phyloP scores from a whole-genome alignment of 2,797 vertebrate species.

The Kryptopterus vitreolus region DNA sequence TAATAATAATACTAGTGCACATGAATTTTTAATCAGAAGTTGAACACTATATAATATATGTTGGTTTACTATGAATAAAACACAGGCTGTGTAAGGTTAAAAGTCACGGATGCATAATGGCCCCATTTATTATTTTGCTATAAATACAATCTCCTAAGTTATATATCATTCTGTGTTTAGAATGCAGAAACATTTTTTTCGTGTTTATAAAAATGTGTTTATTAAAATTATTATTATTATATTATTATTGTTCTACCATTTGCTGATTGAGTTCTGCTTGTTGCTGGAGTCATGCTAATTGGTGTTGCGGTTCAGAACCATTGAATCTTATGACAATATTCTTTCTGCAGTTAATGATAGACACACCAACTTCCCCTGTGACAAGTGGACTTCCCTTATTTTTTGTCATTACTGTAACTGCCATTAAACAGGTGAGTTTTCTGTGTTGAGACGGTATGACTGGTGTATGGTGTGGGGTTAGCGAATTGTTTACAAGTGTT shows the following conservation, averaged over 20 bases:
- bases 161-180: not conserved
- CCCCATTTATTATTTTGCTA: not conserved
- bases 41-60: too few species aligned
- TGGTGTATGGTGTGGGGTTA: not conserved
- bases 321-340: slow-evolving; percentile 42
- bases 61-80: not conserved
- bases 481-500: too few species aligned
- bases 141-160: not conserved
- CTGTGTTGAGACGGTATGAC: not conserved
- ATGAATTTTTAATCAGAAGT: too few species aligned
- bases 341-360: slow-evolving; percentile 91
- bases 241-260: not conserved
- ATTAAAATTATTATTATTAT: not conserved
- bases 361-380: slow-evolving; percentile 96
- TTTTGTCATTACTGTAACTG: slow-evolving; percentile 98
- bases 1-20: too few species aligned
- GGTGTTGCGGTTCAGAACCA: not conserved
- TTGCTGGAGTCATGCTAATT: not conserved
- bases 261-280: not conserved
- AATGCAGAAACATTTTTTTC: not conserved
- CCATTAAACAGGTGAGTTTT: slow-evolving; percentile 94
- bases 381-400: slow-evolving; percentile 98
- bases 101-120: not conserved
- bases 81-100: not conserved
- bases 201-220: too few species aligned